These are phyloP conservation scores for Petrosia ficiformis DNA, from an alignment of 37 sponge, comb jelly and placozoan species.

Conservation along the genomic window DNA sequence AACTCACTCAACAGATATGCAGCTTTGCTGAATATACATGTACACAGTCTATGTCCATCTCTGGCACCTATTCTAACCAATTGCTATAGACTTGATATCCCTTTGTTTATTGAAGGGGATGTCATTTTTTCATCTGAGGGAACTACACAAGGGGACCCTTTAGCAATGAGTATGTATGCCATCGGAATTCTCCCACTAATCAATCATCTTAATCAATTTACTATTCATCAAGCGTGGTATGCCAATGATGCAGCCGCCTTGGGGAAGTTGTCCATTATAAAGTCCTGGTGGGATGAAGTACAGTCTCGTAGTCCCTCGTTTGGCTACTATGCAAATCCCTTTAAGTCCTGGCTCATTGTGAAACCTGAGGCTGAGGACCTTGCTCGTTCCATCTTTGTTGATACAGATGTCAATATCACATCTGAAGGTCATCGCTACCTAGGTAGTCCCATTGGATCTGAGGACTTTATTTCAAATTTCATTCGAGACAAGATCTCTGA, in stretches of 20 bases:
- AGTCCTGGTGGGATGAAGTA: constrained; percentile 7
- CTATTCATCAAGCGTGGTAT: constrained; percentile 14
- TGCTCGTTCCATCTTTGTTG: constrained; percentile 4
- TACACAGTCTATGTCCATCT: too few species aligned
- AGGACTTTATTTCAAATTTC: background rate
- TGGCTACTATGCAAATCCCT: constrained; percentile 13
- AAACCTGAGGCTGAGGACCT: background rate
- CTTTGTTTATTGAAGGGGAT: too few species aligned
- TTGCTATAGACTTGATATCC: too few species aligned
- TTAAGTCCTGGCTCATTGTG: constrained; percentile 14
- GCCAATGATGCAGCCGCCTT: constrained; percentile 15
- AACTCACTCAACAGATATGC: too few species aligned
- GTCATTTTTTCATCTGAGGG: too few species aligned
- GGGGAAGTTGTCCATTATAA: background rate
- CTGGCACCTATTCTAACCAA: too few species aligned
- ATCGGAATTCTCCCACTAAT: background rate
- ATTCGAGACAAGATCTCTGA: too few species aligned
- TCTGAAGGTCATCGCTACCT: background rate
- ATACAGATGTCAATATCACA: background rate
- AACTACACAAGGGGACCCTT: too few species aligned
- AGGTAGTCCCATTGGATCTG: background rate
- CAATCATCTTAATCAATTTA: background rate
- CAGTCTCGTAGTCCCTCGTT: background rate
- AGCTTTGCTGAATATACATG: too few species aligned
- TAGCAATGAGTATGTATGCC: too few species aligned